phyloP scores from a whole-genome alignment of 2,113 vertebrate species.

The Plecotus auritus region DNA sequence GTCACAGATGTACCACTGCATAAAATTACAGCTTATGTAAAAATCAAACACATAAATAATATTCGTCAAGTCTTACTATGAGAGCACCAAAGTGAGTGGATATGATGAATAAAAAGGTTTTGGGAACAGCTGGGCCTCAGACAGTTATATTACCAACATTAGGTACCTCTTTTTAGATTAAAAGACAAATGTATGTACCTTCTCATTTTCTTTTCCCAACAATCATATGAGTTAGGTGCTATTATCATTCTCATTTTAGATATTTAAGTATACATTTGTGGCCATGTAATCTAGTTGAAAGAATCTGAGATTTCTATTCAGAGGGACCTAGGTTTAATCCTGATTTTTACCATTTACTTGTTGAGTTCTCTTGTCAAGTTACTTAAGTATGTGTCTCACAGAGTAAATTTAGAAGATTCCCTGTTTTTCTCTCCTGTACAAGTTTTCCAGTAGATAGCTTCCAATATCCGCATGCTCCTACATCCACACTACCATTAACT shows the following conservation, averaged over 20 bases:
- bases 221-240: neutral
- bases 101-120: neutral
- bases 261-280: neutral
- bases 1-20: neutral
- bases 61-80: neutral
- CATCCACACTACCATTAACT: neutral
- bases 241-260: neutral
- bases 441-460: neutral
- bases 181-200: neutral
- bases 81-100: neutral
- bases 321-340: neutral
- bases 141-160: neutral
- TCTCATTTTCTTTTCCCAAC: neutral
- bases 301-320: neutral
- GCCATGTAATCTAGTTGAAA: neutral
- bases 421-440: neutral
- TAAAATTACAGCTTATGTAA: neutral
- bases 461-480: no score
- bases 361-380: neutral
- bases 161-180: neutral
- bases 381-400: neutral
- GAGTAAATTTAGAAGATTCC: neutral
- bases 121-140: neutral
- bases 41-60: constrained; percentile 11
- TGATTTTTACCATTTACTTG: neutral